Evolutionary conservation across 2,888 invertebrate genomes (phyloP).

Genomic region (Smittia sp.): DNA sequence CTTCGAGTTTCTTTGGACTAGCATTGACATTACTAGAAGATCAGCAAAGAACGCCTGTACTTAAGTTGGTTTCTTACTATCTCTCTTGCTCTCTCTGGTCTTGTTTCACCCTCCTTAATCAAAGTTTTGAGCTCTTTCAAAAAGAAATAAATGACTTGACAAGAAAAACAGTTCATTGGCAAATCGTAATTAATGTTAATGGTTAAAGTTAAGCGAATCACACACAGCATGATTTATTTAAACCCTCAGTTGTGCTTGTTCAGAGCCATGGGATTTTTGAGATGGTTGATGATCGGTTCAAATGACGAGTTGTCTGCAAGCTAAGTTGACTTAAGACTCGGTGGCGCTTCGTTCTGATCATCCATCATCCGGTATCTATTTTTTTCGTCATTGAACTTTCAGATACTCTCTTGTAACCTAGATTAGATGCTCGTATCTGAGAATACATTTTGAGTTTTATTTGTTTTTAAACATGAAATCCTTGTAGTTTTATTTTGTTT

Average conservation of each 20-base stretch:
- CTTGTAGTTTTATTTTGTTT: neutral
- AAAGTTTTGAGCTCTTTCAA: constrained; percentile 45
- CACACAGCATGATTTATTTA: constrained; percentile 44
- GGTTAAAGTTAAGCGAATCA: constrained; percentile 33
- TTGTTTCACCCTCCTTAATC: constrained; percentile 16
- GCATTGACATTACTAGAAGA: no score
- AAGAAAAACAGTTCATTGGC: constrained; percentile 16
- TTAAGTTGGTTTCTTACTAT: no score
- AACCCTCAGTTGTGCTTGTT: neutral
- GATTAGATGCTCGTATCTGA: neutral
- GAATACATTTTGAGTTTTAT: neutral
- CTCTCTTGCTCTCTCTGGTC: neutral
- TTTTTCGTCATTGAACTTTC: no score
- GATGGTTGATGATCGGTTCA: neutral
- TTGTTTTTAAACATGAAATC: neutral
- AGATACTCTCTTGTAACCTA: no score
- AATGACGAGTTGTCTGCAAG: no score
- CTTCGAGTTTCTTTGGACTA: no score
- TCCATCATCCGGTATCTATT: no score
- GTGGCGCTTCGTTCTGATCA: no score
- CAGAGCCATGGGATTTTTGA: neutral
- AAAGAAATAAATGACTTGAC: constrained; percentile 30
- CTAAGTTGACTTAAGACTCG: no score
- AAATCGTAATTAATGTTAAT: neutral
- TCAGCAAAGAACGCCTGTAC: no score